Percentiles rank a stretch among this genome's conserved stretches.
Evolutionary conservation across 1,140 invertebrate genomes (phyloP).

Genomic region (Aphis craccivora): DNA sequence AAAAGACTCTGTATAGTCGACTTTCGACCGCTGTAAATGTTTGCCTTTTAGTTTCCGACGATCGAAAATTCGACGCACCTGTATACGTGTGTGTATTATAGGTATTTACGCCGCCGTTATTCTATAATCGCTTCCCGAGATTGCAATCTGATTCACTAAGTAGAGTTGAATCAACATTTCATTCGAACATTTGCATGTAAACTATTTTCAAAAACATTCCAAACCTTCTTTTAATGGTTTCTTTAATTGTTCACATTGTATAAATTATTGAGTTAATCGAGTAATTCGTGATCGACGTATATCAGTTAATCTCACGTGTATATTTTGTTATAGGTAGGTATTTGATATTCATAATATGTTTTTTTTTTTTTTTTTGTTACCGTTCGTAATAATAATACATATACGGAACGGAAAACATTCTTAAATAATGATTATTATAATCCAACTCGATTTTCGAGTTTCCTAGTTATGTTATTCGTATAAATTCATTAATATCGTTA

Average conservation of each 20-base stretch:
- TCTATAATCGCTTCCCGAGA: background rate
- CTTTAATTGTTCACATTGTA: background rate
- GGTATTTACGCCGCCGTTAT: background rate
- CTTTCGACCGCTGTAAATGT: background rate
- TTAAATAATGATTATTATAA: constrained; percentile 28
- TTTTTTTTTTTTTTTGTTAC: background rate
- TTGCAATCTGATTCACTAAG: background rate
- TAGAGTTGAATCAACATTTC: background rate
- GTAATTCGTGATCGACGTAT: constrained; percentile 1
- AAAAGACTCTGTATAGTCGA: background rate
- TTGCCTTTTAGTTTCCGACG: background rate
- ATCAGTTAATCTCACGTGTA: background rate
- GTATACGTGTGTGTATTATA: no score
- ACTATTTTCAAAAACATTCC: background rate
- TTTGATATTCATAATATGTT: background rate
- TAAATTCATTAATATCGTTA: background rate
- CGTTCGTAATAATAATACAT: background rate
- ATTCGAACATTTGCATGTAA: background rate
- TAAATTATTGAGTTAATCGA: background rate
- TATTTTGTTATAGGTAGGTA: background rate
- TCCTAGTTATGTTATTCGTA: background rate
- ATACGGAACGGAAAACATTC: background rate
- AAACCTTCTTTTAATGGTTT: background rate
- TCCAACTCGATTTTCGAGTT: background rate
- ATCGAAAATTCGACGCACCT: background rate